Evolutionary conservation across 2,888 invertebrate species (phyloP), one percentile per base, ranked within the genome.

Genomic region (Leucozona laternaria): DNA sequence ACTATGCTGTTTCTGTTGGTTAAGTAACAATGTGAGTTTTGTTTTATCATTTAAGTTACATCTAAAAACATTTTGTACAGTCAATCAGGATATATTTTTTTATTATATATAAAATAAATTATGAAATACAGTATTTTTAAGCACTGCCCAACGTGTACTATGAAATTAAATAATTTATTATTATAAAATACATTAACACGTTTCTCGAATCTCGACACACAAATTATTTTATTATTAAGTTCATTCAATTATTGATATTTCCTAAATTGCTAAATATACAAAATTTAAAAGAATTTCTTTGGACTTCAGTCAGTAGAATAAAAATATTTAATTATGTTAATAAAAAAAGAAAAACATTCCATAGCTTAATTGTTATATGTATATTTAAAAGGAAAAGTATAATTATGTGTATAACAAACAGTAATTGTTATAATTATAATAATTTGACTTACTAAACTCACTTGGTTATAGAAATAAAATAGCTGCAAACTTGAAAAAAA

Each of bases 391-490:
- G 7, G 8, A 53, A 53, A 53, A 13, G 7, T 25, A 50, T 13
- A 15, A 53, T 50, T 50, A 53, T 53, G 25, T 53, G 53, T 28
- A 15, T 8, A 53, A n/a, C 15, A 53, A 28, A 48, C 5, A 17
- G 45, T 45, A 34, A 31, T 31, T 48, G 20, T 48, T 48, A 28
- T 45, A 11, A 60, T 20, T 48, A 45, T 45, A 17, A 25, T 45
- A 13, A 40, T 40, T 34, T 34, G 4, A 50, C 22, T 34, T 28
- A 45, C 28, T 40, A 78, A 73, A 28, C 60, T 62, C 71, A 72
- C 58, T 60, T 60, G 50, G 68, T 75, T 68, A 62, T 45, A 77
- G 40, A 40, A 72, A 57, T 31, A 34, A 75, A 25, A 68, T 53
- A 68, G 37, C 31, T 25, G 53, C 53, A 25, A 53, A 53, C 17